Evolutionary conservation across 2,888 invertebrate genomes (phyloP), one percentile per base, ranked within the genome.

Genomic region (Clostera curtula): DNA sequence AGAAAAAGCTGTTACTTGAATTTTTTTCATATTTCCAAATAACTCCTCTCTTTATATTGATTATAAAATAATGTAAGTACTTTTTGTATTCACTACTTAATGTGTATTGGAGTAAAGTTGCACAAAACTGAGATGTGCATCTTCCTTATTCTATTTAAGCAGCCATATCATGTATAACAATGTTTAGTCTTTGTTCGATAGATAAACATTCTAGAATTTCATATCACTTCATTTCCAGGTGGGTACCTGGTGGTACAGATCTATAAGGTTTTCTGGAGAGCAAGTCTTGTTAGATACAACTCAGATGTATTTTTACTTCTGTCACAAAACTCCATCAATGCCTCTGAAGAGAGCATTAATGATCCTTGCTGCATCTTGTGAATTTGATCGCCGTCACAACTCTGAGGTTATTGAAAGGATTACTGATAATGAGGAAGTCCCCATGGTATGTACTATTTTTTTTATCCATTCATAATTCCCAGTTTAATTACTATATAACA

Each of bases 221-320:
- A 8, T 24, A n/a, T 13, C 12, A 16, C 27, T 27, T 11, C 24
- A 24, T 35, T 64, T 75, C 35, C 54, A 88, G 88, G 88, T 96
- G 37, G 98, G 98, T 24, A 94, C 93, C 49, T 99, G 99, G 99
- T 99, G 99, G 99, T 98, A 98, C 73, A 90, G 95, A 33, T 97
- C 97, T 34, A 98, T 98, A 49, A 91, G 95, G 51, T 99, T 94
- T 77, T 97, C 97, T 29, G 97, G 97, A 34, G 98, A 99, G 69
- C 95, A 97, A 86, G 97, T 98, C 2, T 83, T 99, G 7, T 76
- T 99, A 34, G 96, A 97, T 60, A 99, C 99, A n/a, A 95, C 97
- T 4, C 93, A 96, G 67, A 89, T 98, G 85, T 99, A 97, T 72
- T 96, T 93, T 66, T 95, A 92, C 65, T 98, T 96, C 74, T 94